Conservation (phyloP, 2,797 vertebrate genomes). For the Thalassophryne amazonica region DNA sequence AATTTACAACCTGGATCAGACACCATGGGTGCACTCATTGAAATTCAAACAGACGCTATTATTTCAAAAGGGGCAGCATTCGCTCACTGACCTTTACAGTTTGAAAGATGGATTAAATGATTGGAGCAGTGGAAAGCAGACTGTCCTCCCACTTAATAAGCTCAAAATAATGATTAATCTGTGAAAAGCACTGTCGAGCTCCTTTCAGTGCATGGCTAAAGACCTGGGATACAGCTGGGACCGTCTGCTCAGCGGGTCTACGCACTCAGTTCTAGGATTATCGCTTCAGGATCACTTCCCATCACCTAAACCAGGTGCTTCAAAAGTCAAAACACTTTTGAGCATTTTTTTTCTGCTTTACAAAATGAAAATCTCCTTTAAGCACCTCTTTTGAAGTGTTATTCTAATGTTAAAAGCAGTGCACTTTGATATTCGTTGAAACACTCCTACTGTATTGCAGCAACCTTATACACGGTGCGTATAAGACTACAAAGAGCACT, state of each 20-base stretch:
- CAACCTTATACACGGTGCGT: slow-evolving; percentile 33
- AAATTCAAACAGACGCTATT: slow-evolving; percentile 63
- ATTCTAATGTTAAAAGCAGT: slow-evolving; percentile 12
- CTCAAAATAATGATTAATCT: slow-evolving; percentile 82
- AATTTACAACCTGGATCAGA: slow-evolving; percentile 37
- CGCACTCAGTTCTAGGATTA: slow-evolving; percentile 42
- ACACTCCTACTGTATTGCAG: slow-evolving; percentile 17
- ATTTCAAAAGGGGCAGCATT: slow-evolving; percentile 56
- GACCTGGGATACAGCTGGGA: slow-evolving; percentile 54
- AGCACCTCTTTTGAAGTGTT: slow-evolving; percentile 31
- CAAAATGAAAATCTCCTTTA: slow-evolving; percentile 26
- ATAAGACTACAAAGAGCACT: slow-evolving; percentile 43
- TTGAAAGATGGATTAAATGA: slow-evolving; percentile 77
- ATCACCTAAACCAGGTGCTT: slow-evolving; percentile 40
- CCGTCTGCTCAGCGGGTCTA: slow-evolving; percentile 33
- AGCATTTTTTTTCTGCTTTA: slow-evolving; percentile 16
- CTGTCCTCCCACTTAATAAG: slow-evolving; percentile 78
- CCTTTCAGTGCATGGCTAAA: slow-evolving; percentile 65
- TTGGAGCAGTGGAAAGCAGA: slow-evolving; percentile 66
- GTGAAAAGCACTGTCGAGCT: slow-evolving; percentile 59
- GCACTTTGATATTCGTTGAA: slow-evolving; percentile 16
- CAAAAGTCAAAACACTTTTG: slow-evolving; percentile 26
- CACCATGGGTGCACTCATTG: slow-evolving; percentile 41
- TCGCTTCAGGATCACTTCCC: slow-evolving; percentile 29
- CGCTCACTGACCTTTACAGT: slow-evolving; percentile 79